Evolutionary conservation across 2,888 invertebrate species (phyloP), one percentile per base, ranked within the genome.

Genomic region (Oscheius sp.): DNA sequence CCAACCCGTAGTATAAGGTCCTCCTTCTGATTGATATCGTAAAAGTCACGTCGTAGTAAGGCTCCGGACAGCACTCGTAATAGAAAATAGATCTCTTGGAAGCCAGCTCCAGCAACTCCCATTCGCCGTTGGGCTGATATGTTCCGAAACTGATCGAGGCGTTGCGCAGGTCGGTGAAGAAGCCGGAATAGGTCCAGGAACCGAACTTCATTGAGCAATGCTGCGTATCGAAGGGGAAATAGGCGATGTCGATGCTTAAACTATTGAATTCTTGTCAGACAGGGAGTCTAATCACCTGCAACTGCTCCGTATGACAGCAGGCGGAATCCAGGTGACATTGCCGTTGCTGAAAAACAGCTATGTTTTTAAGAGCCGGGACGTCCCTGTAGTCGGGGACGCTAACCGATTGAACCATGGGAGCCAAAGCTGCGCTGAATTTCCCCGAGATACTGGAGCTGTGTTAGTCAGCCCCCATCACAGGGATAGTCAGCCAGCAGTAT

Each of bases 21-120:
- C 83, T 62, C n/a, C 84, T 55, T 88, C 97, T 93, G 90, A 98
- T 96, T 90, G 95, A 94, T 89, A 98, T 95, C 89, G 94, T 94
- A 91, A 96, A 98, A 85, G 97, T 97, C 89, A 98, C 95, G 91
- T 98, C 98, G 90, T 96, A 89, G 84, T 91, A 91, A 2, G 88
- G 87, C 55, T 88, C 87, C 2, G 88, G 88, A 62, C 88, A 88
- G 68, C 88, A 88, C 42, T 88, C 88, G 77, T 88, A 88, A 75
- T 80, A 81, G 76, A 84, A 81, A n/a, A 79, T 80, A 47, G 86
- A 87, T 0, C 88, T 76, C 47, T 76, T 76, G 3, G 87, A 81
- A 79, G 32, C 81, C 85, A 79, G 85, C 42, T 42, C 90, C 42
- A 92, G 84, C 29, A 92, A 87, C 78, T 92, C 91, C 92, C 92